A percentile compares a stretch with the other conserved stretches of the same genome.
Conservation (phyloP, 2,113 vertebrate genomes). For the Dinomys branickii region DNA sequence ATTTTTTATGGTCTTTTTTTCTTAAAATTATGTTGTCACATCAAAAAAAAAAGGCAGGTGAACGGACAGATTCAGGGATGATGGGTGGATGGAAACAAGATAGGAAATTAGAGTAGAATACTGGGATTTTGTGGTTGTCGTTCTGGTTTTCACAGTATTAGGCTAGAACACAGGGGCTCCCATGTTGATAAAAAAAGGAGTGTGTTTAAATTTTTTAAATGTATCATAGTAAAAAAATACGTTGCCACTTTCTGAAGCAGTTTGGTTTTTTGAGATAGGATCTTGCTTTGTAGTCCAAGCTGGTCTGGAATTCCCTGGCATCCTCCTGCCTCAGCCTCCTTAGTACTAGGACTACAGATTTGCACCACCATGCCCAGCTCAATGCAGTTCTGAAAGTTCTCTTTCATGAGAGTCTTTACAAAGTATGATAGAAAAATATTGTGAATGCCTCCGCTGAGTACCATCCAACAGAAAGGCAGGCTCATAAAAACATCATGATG, state of each 20-base stretch:
- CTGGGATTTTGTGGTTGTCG: background rate
- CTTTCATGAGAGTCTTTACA: background rate
- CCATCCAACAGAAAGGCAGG: background rate
- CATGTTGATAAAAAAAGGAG: background rate
- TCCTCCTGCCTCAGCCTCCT: background rate
- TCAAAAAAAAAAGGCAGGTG: background rate
- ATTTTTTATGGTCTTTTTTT: background rate
- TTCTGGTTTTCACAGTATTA: background rate
- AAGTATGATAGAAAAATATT: background rate
- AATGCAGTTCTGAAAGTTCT: background rate
- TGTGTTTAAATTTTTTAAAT: background rate
- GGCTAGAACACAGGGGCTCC: background rate
- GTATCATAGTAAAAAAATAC: background rate
- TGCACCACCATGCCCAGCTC: background rate
- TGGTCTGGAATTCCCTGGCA: background rate
- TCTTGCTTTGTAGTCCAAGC: background rate
- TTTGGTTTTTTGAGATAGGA: background rate
- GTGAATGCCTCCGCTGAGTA: background rate
- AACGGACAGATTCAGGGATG: background rate
- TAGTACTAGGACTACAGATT: background rate
- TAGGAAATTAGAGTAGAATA: background rate
- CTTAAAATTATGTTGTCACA: background rate
- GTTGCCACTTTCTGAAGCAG: background rate
- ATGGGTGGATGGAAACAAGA: background rate
- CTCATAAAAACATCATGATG: background rate